Conservation (phyloP, 2,888 invertebrate genomes). For the Philaethria dido region DNA sequence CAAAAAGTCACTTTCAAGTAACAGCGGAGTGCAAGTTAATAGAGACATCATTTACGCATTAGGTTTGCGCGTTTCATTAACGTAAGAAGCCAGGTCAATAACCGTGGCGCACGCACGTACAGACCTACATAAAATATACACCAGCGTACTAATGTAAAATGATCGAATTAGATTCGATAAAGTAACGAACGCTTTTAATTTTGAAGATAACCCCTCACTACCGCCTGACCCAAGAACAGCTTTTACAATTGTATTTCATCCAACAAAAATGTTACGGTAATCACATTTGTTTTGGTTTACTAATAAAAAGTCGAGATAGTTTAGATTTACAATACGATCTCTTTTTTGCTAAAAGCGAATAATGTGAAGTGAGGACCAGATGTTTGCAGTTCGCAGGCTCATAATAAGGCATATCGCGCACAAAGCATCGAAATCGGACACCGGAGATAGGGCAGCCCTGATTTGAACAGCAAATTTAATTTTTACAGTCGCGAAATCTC, state of each 20-base stretch:
- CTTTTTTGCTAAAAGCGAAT: conserved; percentile 73
- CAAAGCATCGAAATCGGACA: conserved; percentile 82
- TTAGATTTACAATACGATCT: conserved; percentile 49
- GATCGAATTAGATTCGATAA: conserved; percentile 74
- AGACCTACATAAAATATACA: conserved; percentile 48
- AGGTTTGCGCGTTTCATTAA: conserved; percentile 76
- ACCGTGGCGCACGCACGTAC: conserved; percentile 62
- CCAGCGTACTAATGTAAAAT: conserved; percentile 67
- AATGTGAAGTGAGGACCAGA: conserved; percentile 74
- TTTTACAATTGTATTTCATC: conserved; percentile 56
- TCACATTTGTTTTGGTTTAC: conserved; percentile 47
- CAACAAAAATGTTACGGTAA: conserved; percentile 45
- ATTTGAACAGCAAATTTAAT: conserved; percentile 65
- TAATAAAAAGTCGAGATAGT: conserved; percentile 48
- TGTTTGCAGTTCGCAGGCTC: conserved; percentile 72
- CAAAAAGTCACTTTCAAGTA: conserved; percentile 19
- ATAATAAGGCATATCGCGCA: conserved; percentile 82
- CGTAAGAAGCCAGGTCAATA: conserved; percentile 68
- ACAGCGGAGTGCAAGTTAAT: conserved; percentile 38
- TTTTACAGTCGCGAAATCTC: conserved; percentile 53
- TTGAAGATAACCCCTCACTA: conserved; percentile 75
- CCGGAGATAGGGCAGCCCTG: conserved; percentile 79
- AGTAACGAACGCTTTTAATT: conserved; percentile 70
- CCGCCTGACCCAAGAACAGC: conserved; percentile 59
- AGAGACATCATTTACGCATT: conserved; percentile 55